phyloP scores from a whole-genome alignment of 2,888 invertebrate species.

The Campoplex capitator region DNA sequence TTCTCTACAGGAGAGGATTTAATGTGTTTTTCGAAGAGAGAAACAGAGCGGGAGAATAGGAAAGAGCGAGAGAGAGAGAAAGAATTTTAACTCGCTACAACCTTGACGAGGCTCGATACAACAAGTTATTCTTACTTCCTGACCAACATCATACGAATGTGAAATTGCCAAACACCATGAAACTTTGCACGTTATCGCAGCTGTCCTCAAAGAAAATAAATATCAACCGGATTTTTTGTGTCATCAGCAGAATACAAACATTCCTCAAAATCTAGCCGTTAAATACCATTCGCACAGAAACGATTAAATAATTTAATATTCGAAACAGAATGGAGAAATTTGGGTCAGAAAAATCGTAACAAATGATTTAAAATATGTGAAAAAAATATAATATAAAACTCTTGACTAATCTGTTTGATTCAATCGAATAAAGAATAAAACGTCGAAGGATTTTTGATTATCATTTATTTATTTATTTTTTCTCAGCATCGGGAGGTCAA shows the following conservation, averaged over 20 bases:
- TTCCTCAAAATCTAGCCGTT: background rate
- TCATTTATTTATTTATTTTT: conserved; percentile 4
- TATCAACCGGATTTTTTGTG: background rate
- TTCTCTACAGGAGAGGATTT: background rate
- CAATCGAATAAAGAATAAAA: background rate
- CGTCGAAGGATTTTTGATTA: background rate
- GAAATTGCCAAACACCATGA: background rate
- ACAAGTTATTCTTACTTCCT: conserved; percentile 15
- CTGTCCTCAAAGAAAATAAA: background rate
- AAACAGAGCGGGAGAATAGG: background rate
- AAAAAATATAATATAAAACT: too few species aligned
- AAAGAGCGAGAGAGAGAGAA: background rate
- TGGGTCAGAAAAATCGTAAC: background rate
- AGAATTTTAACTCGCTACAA: conserved; percentile 12
- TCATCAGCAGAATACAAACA: background rate
- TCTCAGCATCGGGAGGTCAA: background rate
- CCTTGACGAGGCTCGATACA: conserved; percentile 27
- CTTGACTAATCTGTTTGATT: too few species aligned
- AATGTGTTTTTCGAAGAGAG: conserved; percentile 1
- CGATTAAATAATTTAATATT: background rate
- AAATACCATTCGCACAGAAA: background rate
- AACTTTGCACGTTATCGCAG: background rate
- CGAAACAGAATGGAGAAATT: background rate
- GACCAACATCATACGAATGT: background rate
- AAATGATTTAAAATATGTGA: background rate